Conservation (phyloP, 2,797 vertebrate genomes). For the Scolopax rusticola region DNA sequence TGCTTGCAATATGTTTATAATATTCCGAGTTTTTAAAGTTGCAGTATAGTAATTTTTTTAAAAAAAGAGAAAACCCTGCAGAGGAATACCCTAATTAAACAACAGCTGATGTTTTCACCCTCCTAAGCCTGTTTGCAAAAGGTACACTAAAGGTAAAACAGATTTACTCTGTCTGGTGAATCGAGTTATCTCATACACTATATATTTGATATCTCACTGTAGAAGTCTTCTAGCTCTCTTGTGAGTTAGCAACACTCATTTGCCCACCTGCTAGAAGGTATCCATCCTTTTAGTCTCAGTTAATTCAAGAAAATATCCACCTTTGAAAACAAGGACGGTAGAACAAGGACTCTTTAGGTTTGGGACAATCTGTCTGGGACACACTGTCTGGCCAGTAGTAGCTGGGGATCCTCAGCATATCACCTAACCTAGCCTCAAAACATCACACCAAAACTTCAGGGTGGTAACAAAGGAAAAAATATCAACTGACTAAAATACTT, state of each 20-base stretch:
- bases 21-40: conserved; percentile 31
- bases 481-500: background rate
- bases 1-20: conserved; percentile 80
- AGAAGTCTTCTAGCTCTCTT: background rate
- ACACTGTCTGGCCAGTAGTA: background rate
- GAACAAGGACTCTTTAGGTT: background rate
- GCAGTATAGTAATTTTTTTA: background rate
- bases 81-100: background rate
- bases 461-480: background rate
- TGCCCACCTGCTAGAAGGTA: background rate
- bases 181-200: background rate
- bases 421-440: background rate
- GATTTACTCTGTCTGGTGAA: background rate
- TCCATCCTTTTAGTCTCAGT: background rate
- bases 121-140: background rate
- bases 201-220: background rate
- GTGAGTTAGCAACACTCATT: background rate
- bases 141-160: background rate
- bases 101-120: background rate
- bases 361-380: background rate
- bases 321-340: background rate
- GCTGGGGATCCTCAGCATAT: background rate
- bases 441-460: background rate
- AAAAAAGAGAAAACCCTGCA: background rate
- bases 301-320: background rate